Base-by-base conservation (phyloP, 2,797 vertebrate species). In the Acanthiza pusilla region DNA sequence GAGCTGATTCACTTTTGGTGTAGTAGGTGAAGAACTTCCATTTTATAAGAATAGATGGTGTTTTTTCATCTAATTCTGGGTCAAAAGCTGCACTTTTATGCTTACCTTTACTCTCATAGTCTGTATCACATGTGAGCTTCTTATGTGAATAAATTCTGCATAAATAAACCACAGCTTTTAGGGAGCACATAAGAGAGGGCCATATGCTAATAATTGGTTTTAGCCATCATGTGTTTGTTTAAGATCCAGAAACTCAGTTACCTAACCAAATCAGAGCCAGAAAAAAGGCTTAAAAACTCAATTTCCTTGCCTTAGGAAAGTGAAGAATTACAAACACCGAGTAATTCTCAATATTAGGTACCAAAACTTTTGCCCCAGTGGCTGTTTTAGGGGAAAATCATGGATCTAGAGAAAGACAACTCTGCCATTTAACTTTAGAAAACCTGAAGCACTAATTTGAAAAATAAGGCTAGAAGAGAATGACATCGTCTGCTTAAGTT, bases 31-130 rank as follows among this genome's bases (percentile, higher is more conserved):
- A 43, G 23, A 38, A 23, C 57, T 62, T 75, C 34, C 17, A 7
- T 63, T 40, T 63, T 23, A 26, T 14, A 62, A 63, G 50, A 43
- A 22, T 7, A 38, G 6, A 68, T 9, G 5, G n/a, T 16, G 22
- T 68, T 30, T 36, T 66, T 54, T 51, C 16, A 29, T 36, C 19
- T 45, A 11, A 43, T 43, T 74, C 55, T 23, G 27, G 12, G 16
- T 29, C 0, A 0, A 36, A 67, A 65, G 32, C 20, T 67, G 48
- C 36, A 25, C 8, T 79, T 48, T 11, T 22, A 11, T 26, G 27
- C 9, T 55, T 50, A 25, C 11, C 13, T 68, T 91, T 55, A 25
- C 14, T 79, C 22, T 54, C 25, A n/a, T 6, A 17, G 23, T 38
- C 70, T 57, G 9, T 54, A 47, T n/a, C 26, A 26, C 4, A 7